Conservation (phyloP, 2,797 vertebrate species). For the Bryconaethiops microstoma region DNA sequence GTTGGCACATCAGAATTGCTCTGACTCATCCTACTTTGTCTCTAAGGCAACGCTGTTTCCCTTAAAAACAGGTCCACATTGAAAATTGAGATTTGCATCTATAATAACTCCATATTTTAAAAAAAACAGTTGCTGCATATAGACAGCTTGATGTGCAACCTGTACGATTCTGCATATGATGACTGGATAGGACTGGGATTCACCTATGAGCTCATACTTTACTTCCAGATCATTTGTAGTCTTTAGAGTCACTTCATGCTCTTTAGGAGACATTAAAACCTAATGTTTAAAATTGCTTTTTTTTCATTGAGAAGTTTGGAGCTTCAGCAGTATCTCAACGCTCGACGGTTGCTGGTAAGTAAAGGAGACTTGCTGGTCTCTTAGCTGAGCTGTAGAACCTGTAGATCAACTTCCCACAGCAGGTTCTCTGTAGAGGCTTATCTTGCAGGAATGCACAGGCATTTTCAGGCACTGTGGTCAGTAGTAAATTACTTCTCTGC, state of each 20-base stretch:
- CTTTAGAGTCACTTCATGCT: background rate
- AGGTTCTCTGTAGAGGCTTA: conserved; percentile 20
- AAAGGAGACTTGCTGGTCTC: conserved; percentile 41
- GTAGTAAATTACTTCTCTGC: conserved; percentile 41
- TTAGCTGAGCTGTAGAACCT: conserved; percentile 26
- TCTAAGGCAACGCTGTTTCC: conserved; percentile 7
- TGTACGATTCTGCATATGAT: background rate
- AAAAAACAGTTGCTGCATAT: background rate
- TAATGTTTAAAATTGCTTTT: conserved; percentile 55
- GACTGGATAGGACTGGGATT: background rate
- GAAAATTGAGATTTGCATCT: conserved; percentile 20
- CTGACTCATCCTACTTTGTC: conserved; percentile 28
- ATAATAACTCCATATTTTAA: conserved; percentile 21
- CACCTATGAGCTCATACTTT: background rate
- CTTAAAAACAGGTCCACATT: conserved; percentile 23
- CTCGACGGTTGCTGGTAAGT: conserved; percentile 58
- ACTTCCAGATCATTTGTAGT: conserved; percentile 15
- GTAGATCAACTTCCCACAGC: conserved; percentile 19
- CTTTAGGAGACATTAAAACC: conserved; percentile 26
- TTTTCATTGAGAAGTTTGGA: conserved; percentile 59
- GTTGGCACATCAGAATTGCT: conserved; percentile 31
- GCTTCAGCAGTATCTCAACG: conserved; percentile 51
- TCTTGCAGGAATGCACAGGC: background rate
- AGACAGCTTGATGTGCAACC: conserved; percentile 1
- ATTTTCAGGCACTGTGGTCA: conserved; percentile 17